Conservation (phyloP, 92 coral and sea anemone species). For the Palythoa grandis region DNA sequence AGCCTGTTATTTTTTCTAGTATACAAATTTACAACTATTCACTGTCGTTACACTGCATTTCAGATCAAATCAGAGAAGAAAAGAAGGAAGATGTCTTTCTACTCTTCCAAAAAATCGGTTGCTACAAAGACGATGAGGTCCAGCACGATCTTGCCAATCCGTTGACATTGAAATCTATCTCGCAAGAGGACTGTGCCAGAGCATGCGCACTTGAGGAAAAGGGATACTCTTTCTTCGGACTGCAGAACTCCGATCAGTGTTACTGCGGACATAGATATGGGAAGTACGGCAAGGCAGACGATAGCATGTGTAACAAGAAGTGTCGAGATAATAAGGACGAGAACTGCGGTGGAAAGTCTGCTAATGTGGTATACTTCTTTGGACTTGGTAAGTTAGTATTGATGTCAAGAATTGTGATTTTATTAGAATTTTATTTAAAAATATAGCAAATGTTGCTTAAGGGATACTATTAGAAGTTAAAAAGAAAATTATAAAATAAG, state of each 20-base stretch:
- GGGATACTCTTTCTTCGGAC: constrained; percentile 92
- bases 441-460: no score
- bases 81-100: constrained; percentile 93
- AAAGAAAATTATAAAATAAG: no score
- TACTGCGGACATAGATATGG: constrained; percentile 96
- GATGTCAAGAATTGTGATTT: no score
- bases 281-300: constrained; percentile 85
- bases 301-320: constrained; percentile 74
- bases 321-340: constrained; percentile 93
- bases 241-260: constrained; percentile 89
- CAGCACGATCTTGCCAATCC: constrained; percentile 80
- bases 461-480: no score
- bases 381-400: constrained; percentile 78
- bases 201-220: constrained; percentile 95
- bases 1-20: neutral
- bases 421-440: no score
- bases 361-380: constrained; percentile 93
- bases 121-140: constrained; percentile 74
- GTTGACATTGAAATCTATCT: constrained; percentile 71
- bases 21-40: neutral
- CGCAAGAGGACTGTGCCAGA: constrained; percentile 94
- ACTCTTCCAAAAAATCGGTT: constrained; percentile 97
- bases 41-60: neutral
- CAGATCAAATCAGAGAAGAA: constrained; percentile 82
- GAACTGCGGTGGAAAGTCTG: constrained; percentile 90